These are phyloP conservation scores for Cyclargus thomasi DNA, from an alignment of 1,140 invertebrate genomes.

Conservation along the genomic window DNA sequence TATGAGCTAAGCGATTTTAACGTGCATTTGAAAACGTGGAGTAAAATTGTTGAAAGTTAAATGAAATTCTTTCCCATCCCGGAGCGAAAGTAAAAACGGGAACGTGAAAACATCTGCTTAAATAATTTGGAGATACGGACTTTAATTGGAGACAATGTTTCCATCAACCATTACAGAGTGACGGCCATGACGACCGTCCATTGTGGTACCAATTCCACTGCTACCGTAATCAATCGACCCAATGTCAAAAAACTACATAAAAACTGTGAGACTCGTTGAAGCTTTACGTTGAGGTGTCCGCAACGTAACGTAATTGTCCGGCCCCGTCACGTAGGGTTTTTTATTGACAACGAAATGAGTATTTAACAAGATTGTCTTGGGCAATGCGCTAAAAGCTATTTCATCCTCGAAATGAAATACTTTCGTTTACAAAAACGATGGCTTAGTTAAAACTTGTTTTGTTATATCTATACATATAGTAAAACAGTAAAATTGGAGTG, in stretches of 20 bases:
- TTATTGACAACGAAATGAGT: constrained; percentile 18
- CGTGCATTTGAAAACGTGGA: no score
- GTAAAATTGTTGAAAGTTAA: neutral
- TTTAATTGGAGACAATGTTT: constrained; percentile 29
- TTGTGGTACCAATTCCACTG: constrained; percentile 49
- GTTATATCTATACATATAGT: no score
- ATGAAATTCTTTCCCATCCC: constrained; percentile 1
- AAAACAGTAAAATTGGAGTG: no score
- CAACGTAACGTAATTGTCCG: constrained; percentile 38
- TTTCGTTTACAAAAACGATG: neutral
- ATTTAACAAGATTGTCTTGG: constrained; percentile 11
- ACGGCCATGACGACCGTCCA: constrained; percentile 45
- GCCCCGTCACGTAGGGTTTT: constrained; percentile 24
- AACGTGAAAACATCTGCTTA: constrained; percentile 2
- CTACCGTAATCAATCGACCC: constrained; percentile 47
- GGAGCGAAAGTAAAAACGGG: constrained; percentile 4
- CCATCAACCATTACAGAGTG: constrained; percentile 33
- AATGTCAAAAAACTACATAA: constrained; percentile 51
- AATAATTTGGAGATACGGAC: constrained; percentile 4
- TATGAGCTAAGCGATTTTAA: no score
- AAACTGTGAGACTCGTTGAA: constrained; percentile 47
- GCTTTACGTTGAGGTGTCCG: constrained; percentile 44
- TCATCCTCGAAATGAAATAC: neutral
- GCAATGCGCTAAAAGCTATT: constrained; percentile 4
- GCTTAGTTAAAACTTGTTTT: no score